These are phyloP conservation scores for Notolabrus celidotus DNA, from an alignment of 2,797 vertebrate genomes.

Conservation along the genomic window DNA sequence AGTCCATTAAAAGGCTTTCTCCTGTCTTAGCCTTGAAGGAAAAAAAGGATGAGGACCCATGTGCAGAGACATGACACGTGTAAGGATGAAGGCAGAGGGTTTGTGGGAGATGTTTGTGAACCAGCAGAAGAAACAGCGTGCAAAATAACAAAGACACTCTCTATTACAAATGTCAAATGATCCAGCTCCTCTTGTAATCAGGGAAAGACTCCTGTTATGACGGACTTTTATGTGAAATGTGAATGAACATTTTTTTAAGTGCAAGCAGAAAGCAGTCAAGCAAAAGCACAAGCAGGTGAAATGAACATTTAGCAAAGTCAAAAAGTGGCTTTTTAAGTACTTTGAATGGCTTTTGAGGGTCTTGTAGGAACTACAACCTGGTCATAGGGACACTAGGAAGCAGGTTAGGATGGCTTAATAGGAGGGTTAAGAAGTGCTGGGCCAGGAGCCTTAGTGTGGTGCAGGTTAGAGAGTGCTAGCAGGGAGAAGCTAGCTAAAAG, in stretches of 20 bases:
- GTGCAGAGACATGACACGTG: slow-evolving; percentile 37
- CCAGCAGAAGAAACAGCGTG: slow-evolving; percentile 42
- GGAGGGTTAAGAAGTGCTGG: slow-evolving; percentile 25
- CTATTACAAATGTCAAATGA: slow-evolving; percentile 15
- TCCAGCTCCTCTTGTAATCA: slow-evolving; percentile 9
- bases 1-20: slow-evolving; percentile 52
- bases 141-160: slow-evolving; percentile 62
- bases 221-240: slow-evolving; percentile 25
- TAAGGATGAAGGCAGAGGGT: slow-evolving; percentile 46
- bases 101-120: slow-evolving; percentile 33
- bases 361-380: slow-evolving; percentile 22
- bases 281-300: slow-evolving; percentile 49
- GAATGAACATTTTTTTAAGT: slow-evolving; percentile 31
- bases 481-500: slow-evolving; percentile 31
- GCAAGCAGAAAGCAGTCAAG: slow-evolving; percentile 35
- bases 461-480: slow-evolving; percentile 42
- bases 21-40: slow-evolving; percentile 32
- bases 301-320: slow-evolving; percentile 42
- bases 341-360: slow-evolving; percentile 68
- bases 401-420: slow-evolving; percentile 37
- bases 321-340: slow-evolving; percentile 41
- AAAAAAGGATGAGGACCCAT: slow-evolving; percentile 25
- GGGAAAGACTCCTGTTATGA: slow-evolving; percentile 5
- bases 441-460: slow-evolving; percentile 42
- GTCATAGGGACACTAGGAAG: slow-evolving; percentile 10